These are phyloP conservation scores for Archocentrus centrarchus DNA, from an alignment of 2,113 vertebrate genomes.

Conservation along the genomic window DNA sequence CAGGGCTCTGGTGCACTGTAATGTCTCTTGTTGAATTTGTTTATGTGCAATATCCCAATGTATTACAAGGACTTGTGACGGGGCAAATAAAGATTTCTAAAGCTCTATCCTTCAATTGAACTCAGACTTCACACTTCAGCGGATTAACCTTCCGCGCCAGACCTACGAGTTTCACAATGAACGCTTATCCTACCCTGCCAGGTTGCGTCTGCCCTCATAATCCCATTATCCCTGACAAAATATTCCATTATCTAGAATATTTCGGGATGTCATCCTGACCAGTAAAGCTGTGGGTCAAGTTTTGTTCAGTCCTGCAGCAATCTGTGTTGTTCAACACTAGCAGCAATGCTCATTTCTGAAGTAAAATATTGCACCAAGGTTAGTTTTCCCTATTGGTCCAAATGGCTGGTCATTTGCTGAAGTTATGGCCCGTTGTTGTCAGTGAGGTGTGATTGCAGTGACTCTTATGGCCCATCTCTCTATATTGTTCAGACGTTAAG, in stretches of 20 bases:
- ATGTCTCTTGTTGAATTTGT: constrained; percentile 68
- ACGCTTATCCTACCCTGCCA: constrained; percentile 56
- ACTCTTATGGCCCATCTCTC: constrained; percentile 70
- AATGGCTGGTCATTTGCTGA: constrained; percentile 57
- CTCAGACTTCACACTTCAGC: constrained; percentile 29
- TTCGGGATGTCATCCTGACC: constrained; percentile 38
- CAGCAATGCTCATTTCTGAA: constrained; percentile 38
- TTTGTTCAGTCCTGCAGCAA: constrained; percentile 8
- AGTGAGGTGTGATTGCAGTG: constrained; percentile 70
- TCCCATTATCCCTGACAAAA: constrained; percentile 69
- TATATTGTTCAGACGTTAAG: constrained; percentile 60
- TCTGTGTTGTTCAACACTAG: constrained; percentile 11
- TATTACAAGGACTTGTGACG: constrained; percentile 53
- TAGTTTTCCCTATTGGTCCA: constrained; percentile 50
- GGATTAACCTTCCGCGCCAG: constrained; percentile 64
- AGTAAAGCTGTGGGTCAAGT: constrained; percentile 41
- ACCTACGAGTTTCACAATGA: constrained; percentile 49
- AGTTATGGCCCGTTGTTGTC: constrained; percentile 71
- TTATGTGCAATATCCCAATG: constrained; percentile 46
- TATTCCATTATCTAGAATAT: constrained; percentile 65
- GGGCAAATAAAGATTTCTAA: constrained; percentile 35
- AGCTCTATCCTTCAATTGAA: constrained; percentile 53
- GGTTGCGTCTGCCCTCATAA: constrained; percentile 56
- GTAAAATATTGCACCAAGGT: constrained; percentile 41
- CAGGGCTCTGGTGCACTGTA: constrained; percentile 49